Evolutionary conservation across 2,113 vertebrate genomes (phyloP), one percentile per base, ranked within the genome.

Genomic region (Chaenocephalus aceratus): DNA sequence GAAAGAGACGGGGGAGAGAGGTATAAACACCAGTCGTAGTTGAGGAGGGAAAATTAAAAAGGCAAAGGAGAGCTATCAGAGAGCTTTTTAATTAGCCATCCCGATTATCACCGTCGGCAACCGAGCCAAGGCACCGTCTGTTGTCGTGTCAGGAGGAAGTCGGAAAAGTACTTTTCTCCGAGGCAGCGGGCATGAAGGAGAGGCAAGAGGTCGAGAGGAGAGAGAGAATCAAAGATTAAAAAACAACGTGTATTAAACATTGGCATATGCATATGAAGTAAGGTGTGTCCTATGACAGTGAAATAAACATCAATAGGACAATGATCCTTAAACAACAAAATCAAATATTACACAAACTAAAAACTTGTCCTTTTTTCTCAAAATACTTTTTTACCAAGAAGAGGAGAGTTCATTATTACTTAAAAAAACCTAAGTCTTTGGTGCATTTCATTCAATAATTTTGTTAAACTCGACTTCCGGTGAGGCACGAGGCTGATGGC

Each of bases 61-160:
- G 91, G 86, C 87, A 84, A 83, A 59, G 74, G 88, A 89, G 91
- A 88, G 89, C 85, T 83, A 90, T 92, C 78, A 86, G 79, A 90
- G 88, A 86, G 60, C 57, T 79, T 90, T 92, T 91, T 94, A 94
- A 95, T 93, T 93, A 92, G 87, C 85, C 81, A 56, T 81, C 80
- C 72, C 46, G 60, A 90, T 93, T 86, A 92, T 93, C 86, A 83
- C 86, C 75, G 58, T 59, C 14, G 78, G 89, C 86, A 79, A 75
- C 60, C 64, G 5, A 80, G 46, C 75, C 72, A 82, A 88, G 77
- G 72, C 80, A 45, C 78, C 74, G 83, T 89, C 91, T 91, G 86
- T 73, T 86, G 89, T 86, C 73, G 54, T 70, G 85, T 69, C 61
- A 53, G 72, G 79, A 86, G 81, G 64, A 77, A 86, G 67, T 74